A percentile compares a stretch with the other conserved stretches of the same genome.
phyloP scores from a whole-genome alignment of 2,113 vertebrate genomes.

The Barnardius zonarius region DNA sequence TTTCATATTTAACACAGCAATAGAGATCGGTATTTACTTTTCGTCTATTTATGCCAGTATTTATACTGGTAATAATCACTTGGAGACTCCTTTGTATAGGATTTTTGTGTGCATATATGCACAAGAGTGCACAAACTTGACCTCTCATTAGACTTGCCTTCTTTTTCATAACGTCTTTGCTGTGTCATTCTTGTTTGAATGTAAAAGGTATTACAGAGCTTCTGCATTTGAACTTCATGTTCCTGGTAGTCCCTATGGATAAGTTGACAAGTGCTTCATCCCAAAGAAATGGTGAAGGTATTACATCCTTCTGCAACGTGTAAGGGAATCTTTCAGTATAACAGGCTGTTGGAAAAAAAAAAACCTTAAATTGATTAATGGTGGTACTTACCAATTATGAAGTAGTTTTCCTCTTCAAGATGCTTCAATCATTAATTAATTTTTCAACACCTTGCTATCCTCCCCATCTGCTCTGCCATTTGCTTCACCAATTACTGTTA shows the following conservation, averaged over 20 bases:
- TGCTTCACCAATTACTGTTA: background rate
- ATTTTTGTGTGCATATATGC: background rate
- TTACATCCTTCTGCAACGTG: background rate
- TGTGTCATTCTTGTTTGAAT: background rate
- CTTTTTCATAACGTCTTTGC: background rate
- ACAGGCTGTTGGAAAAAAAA: background rate
- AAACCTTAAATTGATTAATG: background rate
- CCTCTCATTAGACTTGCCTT: background rate
- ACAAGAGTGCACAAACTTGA: background rate
- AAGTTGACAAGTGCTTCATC: background rate
- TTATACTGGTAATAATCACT: background rate
- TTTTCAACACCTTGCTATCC: background rate
- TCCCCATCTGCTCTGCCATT: background rate
- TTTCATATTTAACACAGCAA: background rate
- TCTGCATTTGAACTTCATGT: background rate
- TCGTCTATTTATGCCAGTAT: background rate
- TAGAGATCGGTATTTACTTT: background rate
- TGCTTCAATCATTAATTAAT: slow-evolving; percentile 5
- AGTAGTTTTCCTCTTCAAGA: slow-evolving; percentile 16
- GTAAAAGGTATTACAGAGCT: background rate
- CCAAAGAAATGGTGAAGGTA: background rate
- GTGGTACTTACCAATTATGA: background rate
- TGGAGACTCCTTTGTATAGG: background rate
- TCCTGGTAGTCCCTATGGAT: background rate
- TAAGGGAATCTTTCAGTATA: background rate